Conservation (phyloP, 2,888 invertebrate genomes). For the Parnassius glacialis region DNA sequence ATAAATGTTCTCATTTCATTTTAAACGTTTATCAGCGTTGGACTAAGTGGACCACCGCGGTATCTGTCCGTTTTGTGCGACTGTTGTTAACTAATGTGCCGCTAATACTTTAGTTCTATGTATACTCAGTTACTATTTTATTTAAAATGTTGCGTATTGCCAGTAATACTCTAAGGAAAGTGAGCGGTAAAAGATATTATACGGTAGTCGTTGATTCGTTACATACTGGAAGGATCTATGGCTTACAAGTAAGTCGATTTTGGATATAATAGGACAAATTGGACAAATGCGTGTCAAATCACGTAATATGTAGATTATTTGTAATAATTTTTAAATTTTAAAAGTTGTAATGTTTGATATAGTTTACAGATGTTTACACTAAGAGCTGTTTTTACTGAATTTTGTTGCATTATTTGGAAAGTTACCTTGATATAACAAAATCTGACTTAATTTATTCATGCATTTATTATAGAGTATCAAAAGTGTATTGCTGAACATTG, state of each 20-base stretch:
- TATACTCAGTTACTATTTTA: constrained; percentile 4
- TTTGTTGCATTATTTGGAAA: too few species aligned
- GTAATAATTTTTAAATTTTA: too few species aligned
- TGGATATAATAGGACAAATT: neutral
- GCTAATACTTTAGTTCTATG: neutral
- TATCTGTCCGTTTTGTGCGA: constrained; percentile 17
- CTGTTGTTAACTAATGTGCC: neutral
- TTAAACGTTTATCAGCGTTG: constrained; percentile 29
- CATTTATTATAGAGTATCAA: too few species aligned
- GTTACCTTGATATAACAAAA: too few species aligned
- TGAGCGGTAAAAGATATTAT: constrained; percentile 50
- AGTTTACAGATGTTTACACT: too few species aligned
- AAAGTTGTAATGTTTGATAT: too few species aligned
- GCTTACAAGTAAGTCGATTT: constrained; percentile 37
- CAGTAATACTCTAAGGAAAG: constrained; percentile 37
- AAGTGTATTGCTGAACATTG: too few species aligned
- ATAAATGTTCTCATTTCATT: constrained; percentile 42
- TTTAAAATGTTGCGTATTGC: constrained; percentile 53
- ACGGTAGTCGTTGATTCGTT: constrained; percentile 51
- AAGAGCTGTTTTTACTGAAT: too few species aligned
- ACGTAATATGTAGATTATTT: too few species aligned
- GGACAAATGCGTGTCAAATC: too few species aligned
- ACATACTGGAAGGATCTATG: constrained; percentile 33
- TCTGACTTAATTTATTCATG: too few species aligned
- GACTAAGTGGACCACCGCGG: constrained; percentile 12